A percentile compares a stretch with the other conserved stretches of the same genome.
phyloP scores from a whole-genome alignment of 2,113 vertebrate genomes.

The Mungos mungo region DNA sequence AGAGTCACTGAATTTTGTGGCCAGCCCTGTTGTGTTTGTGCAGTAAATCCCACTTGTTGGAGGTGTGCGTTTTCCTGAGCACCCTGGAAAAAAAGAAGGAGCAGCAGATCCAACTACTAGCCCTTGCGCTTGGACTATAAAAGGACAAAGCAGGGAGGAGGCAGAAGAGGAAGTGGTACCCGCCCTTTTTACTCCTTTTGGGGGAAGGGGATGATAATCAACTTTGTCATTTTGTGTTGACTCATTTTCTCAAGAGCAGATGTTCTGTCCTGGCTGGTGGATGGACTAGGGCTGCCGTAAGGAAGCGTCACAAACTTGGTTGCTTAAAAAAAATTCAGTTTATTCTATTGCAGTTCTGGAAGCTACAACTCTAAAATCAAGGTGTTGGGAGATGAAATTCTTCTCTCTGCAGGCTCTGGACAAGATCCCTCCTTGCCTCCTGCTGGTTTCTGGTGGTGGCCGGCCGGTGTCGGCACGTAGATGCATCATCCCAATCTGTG shows the following conservation, averaged over 20 bases:
- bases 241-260: neutral
- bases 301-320: neutral
- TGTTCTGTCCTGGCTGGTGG: neutral
- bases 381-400: neutral
- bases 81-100: neutral
- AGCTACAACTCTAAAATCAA: neutral
- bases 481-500: accelerated
- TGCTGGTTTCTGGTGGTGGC: neutral
- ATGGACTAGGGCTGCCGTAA: neutral
- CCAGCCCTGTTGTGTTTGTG: neutral
- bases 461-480: accelerated
- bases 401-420: neutral
- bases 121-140: neutral
- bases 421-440: neutral
- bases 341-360: neutral
- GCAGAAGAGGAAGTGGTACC: neutral
- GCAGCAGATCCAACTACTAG: neutral
- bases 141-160: neutral
- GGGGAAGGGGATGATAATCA: neutral
- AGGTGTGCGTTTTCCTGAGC: neutral
- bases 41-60: neutral
- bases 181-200: neutral
- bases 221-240: neutral
- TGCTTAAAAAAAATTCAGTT: neutral
- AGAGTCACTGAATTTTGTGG: neutral